Base-by-base conservation (phyloP, 2,888 invertebrate species). In the Megalurothrips usitatus region DNA sequence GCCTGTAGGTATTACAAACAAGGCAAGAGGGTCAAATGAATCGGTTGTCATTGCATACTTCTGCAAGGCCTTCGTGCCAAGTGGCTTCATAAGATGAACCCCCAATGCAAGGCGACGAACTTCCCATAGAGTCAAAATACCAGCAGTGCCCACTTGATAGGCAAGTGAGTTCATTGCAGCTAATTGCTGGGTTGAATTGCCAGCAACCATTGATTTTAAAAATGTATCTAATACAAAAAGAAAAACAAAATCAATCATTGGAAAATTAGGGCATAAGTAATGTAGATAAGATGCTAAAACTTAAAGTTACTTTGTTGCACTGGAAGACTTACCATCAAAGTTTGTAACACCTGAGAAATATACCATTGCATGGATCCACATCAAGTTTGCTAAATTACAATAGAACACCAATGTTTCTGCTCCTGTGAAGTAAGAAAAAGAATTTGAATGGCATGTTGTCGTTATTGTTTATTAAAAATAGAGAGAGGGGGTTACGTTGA, bases 321-420 rank as follows among this genome's bases (percentile, higher is more conserved):
- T 58, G 14, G 0, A 58, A 1, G 9, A 75, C 68, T 75, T 75
- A 75, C 68, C 10, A 10, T 26, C 68, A 75, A 75, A 10, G 10
- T 26, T 75, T 8, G 23, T 12, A 12, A 26, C 9, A 10, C 26
- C 9, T 10, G 26, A 75, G 12, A 75, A 75, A 75, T 75, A 75
- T 8, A 75, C 26, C 10, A 75, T 12, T 2, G 86, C 83, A 81
- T 88, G 88, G 28, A 87, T 82, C 82, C 87, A 86, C 84, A 88
- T 83, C 19, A 88, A 84, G 84, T 88, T 88, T 85, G 86, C 86
- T 2, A 87, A 83, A 82, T 88, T 88, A 12, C 86, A 52, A 58
- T 87, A 86, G 82, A 87, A 87, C 1, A 85, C 84, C 8, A 87
- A 83, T 0, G 87, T 87, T 43, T 87, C 86, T 26, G 68, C 68